Percentiles rank a stretch among this genome's conserved stretches.
phyloP scores from a whole-genome alignment of 1,140 invertebrate species.

The Brachionus rubens region DNA sequence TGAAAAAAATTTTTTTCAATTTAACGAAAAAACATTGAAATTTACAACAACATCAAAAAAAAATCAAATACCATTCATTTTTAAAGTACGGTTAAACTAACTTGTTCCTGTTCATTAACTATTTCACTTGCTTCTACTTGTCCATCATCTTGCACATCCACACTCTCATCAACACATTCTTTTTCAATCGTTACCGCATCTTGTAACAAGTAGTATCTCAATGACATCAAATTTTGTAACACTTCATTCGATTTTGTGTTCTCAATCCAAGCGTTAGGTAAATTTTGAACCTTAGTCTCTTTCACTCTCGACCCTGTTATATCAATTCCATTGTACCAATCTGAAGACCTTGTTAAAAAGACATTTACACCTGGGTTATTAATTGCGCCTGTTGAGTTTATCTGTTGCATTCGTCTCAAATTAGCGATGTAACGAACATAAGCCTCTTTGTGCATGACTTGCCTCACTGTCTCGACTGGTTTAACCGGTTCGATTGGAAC shows the following conservation, averaged over 20 bases:
- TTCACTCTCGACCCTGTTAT: background rate
- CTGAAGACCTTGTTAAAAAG: background rate
- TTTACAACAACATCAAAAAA: no score
- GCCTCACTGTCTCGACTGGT: background rate
- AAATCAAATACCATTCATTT: no score
- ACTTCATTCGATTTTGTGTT: slow-evolving; percentile 20
- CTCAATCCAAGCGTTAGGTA: slow-evolving; percentile 26
- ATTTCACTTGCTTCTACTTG: background rate
- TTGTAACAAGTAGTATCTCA: slow-evolving; percentile 21
- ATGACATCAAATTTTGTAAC: slow-evolving; percentile 19
- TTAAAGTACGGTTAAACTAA: background rate
- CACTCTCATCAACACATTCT: background rate
- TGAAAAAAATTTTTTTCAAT: no score
- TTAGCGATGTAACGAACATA: slow-evolving; percentile 24
- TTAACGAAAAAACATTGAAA: no score
- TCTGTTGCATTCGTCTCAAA: background rate
- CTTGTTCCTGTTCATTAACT: background rate
- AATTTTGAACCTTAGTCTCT: background rate
- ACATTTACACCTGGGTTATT: slow-evolving; percentile 7
- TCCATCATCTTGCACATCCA: background rate
- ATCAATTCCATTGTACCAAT: slow-evolving; percentile 44
- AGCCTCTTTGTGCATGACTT: slow-evolving; percentile 25
- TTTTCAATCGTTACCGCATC: slow-evolving; percentile 11
- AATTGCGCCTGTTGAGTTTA: background rate
- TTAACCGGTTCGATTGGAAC: background rate